Base-by-base conservation (phyloP, 2,113 vertebrate genomes). In the Myanophis thanlyinensis region DNA sequence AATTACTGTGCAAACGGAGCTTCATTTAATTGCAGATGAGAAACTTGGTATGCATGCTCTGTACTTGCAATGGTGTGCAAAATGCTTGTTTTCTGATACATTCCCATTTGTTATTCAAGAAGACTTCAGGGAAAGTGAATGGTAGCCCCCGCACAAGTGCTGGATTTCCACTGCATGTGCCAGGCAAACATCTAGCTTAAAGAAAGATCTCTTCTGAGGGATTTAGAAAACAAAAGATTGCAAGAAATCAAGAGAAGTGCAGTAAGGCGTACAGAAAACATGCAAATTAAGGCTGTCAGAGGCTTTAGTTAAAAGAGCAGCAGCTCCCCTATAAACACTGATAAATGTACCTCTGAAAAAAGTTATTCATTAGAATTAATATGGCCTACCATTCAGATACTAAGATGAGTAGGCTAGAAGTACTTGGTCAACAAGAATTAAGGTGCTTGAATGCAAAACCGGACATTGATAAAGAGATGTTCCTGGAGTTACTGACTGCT, bases 151-250 rank as follows among this genome's bases (percentile, higher is more conserved):
- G 48, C 52, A 85, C 5, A 23, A 85, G 67, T 35, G 25, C 30
- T 87, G 23, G 85, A 62, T 52, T 30, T 53, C n/a, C 23, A 59
- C 22, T 85, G 46, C 23, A 52, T 46, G 15, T 46, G 48, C 86
- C 48, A 91, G 52, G 47, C 30, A 93, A 85, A 49, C 88, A 51
- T 88, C 47, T 27, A 67, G 54, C 85, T 62, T 35, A 84, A 40
- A 1, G 52, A 94, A 85, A 93, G 30, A 9, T 87, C 90, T 85
- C 52, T 88, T 89, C 73, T 25, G 47, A 46, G 56, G 23, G 15
- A 84, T 40, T 93, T 89, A 91, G 87, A 25, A 90, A 89, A 93
- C 73, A 53, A 89, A 93, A 91, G 73, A 40, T 52, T 90, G 93
- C 44, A 48, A 85, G 54, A 85, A 91, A 18, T 95, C 47, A 89